Evolutionary conservation across 2,797 vertebrate genomes (phyloP).

Genomic region (Etheostoma perlongum): DNA sequence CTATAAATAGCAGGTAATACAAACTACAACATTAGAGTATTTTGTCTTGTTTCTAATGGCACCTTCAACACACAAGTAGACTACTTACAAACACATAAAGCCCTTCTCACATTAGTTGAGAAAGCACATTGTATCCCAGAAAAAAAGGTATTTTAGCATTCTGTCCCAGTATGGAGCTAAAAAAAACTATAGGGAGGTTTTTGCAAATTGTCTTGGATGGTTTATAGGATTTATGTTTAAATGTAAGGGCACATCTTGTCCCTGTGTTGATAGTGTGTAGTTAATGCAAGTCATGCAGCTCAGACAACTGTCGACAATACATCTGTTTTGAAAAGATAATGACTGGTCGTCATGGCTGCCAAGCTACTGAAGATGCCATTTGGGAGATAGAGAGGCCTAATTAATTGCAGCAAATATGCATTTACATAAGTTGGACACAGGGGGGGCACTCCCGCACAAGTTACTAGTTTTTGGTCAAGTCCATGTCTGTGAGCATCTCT

Average conservation of each 20-base stretch:
- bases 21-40: neutral
- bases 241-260: neutral
- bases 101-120: neutral
- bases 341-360: slow-evolving; percentile 64
- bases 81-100: slow-evolving; percentile 5
- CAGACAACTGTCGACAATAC: slow-evolving; percentile 48
- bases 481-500: slow-evolving; percentile 11
- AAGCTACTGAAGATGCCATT: slow-evolving; percentile 53
- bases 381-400: slow-evolving; percentile 51
- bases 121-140: neutral
- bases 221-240: neutral
- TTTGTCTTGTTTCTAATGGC: slow-evolving; percentile 2
- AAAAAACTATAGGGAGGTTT: neutral
- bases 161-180: slow-evolving; percentile 7
- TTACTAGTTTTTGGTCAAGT: slow-evolving; percentile 13
- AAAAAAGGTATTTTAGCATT: neutral
- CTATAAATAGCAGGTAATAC: neutral
- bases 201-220: neutral
- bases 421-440: slow-evolving; percentile 53
- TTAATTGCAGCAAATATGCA: slow-evolving; percentile 34
- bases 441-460: slow-evolving; percentile 65
- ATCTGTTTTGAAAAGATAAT: slow-evolving; percentile 74
- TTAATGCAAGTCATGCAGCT: slow-evolving; percentile 32
- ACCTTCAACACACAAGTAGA: neutral
- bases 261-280: slow-evolving; percentile 5